These are phyloP conservation scores for Narcine bancroftii DNA, from an alignment of 2,113 vertebrate species.

Conservation along the genomic window DNA sequence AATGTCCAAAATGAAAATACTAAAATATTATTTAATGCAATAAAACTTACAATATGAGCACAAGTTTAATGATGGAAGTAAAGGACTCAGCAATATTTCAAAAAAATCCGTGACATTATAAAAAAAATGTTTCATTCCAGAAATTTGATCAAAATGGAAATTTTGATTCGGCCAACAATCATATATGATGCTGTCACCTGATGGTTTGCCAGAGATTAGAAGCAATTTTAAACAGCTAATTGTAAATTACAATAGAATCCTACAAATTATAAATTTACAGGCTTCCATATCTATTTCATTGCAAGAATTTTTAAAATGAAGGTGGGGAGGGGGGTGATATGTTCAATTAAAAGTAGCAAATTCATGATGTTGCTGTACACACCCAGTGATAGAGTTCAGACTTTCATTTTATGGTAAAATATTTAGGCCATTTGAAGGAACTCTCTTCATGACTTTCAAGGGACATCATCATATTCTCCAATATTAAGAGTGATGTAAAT, in stretches of 20 bases:
- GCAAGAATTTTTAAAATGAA: too few relatives aligned
- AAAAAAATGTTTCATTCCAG: neutral
- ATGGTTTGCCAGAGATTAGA: neutral
- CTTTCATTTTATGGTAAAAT: neutral
- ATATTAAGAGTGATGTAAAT: neutral
- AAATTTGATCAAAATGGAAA: neutral
- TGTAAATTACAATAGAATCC: neutral
- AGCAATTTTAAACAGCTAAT: neutral
- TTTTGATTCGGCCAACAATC: neutral
- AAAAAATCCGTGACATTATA: neutral
- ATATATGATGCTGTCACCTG: neutral
- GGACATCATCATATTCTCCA: neutral
- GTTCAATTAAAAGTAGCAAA: neutral
- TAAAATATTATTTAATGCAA: neutral
- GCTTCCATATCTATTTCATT: neutral
- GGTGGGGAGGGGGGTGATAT: neutral
- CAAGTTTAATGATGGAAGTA: neutral
- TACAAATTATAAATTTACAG: neutral
- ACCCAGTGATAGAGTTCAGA: neutral
- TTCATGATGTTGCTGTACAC: neutral
- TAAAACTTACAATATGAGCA: neutral
- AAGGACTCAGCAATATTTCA: constrained; percentile 9
- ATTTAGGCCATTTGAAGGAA: neutral
- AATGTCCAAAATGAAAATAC: neutral
- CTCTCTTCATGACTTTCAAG: too few relatives aligned